Base-by-base conservation (phyloP, 2,113 vertebrate species). In the Edolisoma coerulescens region DNA sequence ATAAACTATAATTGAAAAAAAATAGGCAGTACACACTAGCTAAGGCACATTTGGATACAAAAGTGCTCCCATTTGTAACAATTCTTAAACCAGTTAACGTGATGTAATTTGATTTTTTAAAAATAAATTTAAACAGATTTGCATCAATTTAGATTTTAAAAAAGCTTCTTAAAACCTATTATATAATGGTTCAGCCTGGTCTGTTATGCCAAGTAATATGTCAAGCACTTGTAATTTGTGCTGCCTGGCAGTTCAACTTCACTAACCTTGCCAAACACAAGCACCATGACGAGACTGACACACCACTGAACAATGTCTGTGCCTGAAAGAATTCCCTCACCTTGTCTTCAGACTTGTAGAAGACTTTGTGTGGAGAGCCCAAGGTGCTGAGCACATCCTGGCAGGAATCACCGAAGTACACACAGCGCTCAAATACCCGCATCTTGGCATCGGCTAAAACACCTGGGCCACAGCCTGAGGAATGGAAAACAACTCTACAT, bases 271-370 rank as follows among this genome's bases (percentile, higher is more conserved):
- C 42, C 64, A 39, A 91, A 84, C 3, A 5, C 56, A 44, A 16
- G 44, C 24, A 41, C 65, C 18, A 6, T 1, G 28, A 47, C 42
- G 42, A 79, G 59, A 52, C 47, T 2, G 7, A 53, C 42, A 26
- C 21, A 42, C 8, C 52, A 26, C 23, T 8, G 41, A 63, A 69
- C 33, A 10, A 14, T 59, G 33, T 11, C 16, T 19, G 61, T 1
- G 13, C 20, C 13, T 9, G 32, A 56, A 49, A 2, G 8, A 41
- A 64, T 42, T 42, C 56, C 57, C 94, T 93, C 94, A 99, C 99
- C 99, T 99, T 99, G 96, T 99, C 99, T 95, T 99, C 99, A 1
- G 99, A 99, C 96, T 99, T 99, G 98, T 99, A 99, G 97, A 99
- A 99, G 97, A 99, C 98, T 96, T 99, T 99, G 97, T 99, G 99